These are phyloP conservation scores for Spodoptera frugiperda DNA, from an alignment of 1,140 invertebrate species.

Conservation along the genomic window DNA sequence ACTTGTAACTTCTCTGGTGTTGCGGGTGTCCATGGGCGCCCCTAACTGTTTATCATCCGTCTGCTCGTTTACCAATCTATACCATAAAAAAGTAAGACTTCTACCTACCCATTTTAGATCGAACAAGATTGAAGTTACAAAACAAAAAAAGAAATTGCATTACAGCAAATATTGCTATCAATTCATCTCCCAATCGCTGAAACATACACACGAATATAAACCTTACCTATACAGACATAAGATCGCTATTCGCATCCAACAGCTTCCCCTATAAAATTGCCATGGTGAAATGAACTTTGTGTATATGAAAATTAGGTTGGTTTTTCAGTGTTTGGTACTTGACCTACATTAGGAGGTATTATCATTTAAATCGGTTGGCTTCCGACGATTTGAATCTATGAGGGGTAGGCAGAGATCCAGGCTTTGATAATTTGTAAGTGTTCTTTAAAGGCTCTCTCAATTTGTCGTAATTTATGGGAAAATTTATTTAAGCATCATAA, in stretches of 20 bases:
- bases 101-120: too few species aligned
- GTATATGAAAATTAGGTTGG: background rate
- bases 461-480: background rate
- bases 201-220: background rate
- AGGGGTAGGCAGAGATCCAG: background rate
- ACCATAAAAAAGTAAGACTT: too few species aligned
- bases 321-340: background rate
- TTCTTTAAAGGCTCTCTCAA: background rate
- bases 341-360: slow-evolving; percentile 15
- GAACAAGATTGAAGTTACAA: too few species aligned
- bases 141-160: background rate
- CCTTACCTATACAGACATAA: background rate
- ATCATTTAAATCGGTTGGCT: slow-evolving; percentile 9
- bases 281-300: background rate
- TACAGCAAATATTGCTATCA: background rate
- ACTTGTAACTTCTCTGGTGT: too few species aligned
- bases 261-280: background rate
- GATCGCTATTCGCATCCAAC: background rate
- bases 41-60: too few species aligned
- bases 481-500: background rate
- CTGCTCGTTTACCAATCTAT: too few species aligned
- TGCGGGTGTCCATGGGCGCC: too few species aligned
- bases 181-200: background rate
- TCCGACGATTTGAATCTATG: background rate
- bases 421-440: background rate